Percentiles rank a stretch among this genome's conserved stretches.
Evolutionary conservation across 2,888 invertebrate species (phyloP).

Genomic region (Microchrysa polita): DNA sequence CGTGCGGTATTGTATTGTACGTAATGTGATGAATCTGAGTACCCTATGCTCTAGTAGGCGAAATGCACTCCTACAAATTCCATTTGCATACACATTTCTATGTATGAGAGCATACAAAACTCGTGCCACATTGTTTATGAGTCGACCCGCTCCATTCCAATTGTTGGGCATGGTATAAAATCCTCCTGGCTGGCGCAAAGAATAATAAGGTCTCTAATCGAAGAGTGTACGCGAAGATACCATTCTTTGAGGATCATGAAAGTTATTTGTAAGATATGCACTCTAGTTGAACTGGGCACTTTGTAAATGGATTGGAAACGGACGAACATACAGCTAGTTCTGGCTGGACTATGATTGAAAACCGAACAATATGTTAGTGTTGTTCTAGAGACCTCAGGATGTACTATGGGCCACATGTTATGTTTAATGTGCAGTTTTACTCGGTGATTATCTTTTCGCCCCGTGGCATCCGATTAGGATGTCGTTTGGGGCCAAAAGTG

Average conservation of each 20-base stretch:
- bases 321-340: no score
- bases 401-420: background rate
- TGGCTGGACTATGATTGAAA: constrained; percentile 4
- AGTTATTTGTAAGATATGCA: constrained; percentile 2
- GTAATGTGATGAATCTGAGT: background rate
- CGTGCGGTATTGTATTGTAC: background rate
- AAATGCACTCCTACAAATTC: background rate
- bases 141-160: background rate
- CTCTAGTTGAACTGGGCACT: background rate
- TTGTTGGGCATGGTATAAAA: background rate
- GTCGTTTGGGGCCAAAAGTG: background rate
- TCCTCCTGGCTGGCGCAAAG: no score
- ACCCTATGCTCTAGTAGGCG: background rate
- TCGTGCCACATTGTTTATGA: constrained; percentile 24
- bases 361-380: background rate
- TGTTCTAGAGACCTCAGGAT: no score
- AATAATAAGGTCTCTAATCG: no score
- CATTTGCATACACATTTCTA: no score
- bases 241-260: no score
- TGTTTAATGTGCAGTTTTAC: constrained; percentile 36
- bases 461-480: constrained; percentile 1
- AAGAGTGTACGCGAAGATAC: no score
- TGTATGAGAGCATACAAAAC: background rate
- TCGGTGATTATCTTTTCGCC: constrained; percentile 32
- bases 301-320: no score